phyloP scores from a whole-genome alignment of 2,797 vertebrate genomes.

The Hemitrygon akajei region DNA sequence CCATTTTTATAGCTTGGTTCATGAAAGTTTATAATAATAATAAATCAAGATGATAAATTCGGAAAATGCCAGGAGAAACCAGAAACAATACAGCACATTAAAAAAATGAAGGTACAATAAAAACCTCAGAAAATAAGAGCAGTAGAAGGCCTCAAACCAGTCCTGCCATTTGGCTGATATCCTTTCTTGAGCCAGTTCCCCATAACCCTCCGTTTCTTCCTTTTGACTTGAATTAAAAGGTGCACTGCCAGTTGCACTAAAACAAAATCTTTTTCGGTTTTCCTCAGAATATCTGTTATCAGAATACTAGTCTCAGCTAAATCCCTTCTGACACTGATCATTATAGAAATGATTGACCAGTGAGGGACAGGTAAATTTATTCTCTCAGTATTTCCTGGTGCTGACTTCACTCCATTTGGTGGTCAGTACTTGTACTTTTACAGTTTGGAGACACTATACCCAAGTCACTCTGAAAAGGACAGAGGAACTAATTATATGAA shows the following conservation, averaged over 20 bases:
- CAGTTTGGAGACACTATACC: neutral
- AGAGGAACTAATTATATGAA: neutral
- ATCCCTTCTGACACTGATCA: neutral
- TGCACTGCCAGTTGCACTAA: neutral
- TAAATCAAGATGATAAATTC: no score
- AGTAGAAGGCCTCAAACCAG: no score
- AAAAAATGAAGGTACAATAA: neutral
- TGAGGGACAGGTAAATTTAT: neutral
- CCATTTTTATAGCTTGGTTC: no score
- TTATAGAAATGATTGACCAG: neutral
- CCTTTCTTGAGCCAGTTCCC: no score
- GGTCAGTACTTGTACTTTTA: conserved; percentile 20
- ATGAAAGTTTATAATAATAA: no score
- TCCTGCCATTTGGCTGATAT: no score
- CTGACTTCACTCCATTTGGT: neutral
- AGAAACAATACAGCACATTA: no score
- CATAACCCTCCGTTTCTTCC: neutral
- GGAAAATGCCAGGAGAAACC: no score
- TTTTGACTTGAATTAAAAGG: neutral
- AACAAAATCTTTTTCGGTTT: neutral
- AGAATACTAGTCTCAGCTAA: neutral
- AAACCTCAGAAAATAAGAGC: no score
- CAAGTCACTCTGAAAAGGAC: neutral
- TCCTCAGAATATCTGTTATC: neutral
- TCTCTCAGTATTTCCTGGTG: neutral